Evolutionary conservation across 2,888 invertebrate genomes (phyloP).

Genomic region (Acrocera orbiculus): DNA sequence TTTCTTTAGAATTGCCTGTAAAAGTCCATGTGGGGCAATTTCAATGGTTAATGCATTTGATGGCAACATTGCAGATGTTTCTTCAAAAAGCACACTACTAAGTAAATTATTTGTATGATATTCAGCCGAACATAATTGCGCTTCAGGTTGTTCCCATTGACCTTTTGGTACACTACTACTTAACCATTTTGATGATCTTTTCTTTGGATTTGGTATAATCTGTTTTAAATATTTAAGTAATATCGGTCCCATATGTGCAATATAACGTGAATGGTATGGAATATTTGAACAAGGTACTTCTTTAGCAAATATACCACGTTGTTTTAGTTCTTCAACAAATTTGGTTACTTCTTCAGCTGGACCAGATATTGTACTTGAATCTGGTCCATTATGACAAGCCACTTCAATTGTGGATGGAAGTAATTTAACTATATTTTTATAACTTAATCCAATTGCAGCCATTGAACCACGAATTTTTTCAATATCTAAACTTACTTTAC

Average conservation of each 20-base stretch:
- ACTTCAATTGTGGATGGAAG: slow-evolving; percentile 63
- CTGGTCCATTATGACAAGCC: slow-evolving; percentile 73
- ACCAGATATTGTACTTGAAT: slow-evolving; percentile 83
- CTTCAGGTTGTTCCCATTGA: slow-evolving; percentile 49
- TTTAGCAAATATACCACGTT: slow-evolving; percentile 60
- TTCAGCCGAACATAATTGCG: slow-evolving; percentile 53
- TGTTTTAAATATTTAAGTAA: slow-evolving; percentile 44
- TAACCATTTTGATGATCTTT: slow-evolving; percentile 61
- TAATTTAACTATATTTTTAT: slow-evolving; percentile 36
- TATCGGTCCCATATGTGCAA: slow-evolving; percentile 46
- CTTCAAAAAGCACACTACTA: slow-evolving; percentile 40
- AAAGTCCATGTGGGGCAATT: slow-evolving; percentile 49
- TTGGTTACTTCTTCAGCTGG: slow-evolving; percentile 47
- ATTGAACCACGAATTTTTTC: slow-evolving; percentile 59
- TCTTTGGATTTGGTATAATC: slow-evolving; percentile 46
- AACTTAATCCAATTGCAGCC: slow-evolving; percentile 67
- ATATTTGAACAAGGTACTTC: slow-evolving; percentile 75
- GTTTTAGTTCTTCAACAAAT: slow-evolving; percentile 47
- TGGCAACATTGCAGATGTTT: slow-evolving; percentile 42
- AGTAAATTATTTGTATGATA: slow-evolving; percentile 77
- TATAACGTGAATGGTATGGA: slow-evolving; percentile 77
- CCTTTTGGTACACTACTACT: slow-evolving; percentile 61
- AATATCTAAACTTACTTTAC: slow-evolving; percentile 53
- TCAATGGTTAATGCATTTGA: slow-evolving; percentile 46
- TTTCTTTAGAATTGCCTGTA: slow-evolving; percentile 47